Percentiles rank a stretch among this genome's conserved stretches.
Evolutionary conservation across 2,888 invertebrate species (phyloP).

Genomic region (Ophioninae sp.): DNA sequence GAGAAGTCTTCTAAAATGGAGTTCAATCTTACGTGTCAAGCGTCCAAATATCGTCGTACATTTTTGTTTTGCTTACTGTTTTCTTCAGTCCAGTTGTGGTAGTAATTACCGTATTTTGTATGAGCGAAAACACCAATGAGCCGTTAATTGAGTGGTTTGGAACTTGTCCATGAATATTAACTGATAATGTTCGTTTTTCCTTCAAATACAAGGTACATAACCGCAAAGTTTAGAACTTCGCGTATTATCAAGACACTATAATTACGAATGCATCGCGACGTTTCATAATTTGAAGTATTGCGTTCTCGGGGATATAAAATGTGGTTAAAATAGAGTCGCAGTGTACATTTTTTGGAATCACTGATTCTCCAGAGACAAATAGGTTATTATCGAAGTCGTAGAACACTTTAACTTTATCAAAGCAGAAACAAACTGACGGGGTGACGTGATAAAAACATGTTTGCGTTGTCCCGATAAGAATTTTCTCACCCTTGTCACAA

Average conservation of each 20-base stretch:
- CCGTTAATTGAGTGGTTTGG: not conserved
- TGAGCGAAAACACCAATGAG: not conserved
- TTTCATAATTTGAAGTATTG: not conserved
- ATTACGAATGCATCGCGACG: not conserved
- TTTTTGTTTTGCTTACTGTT: not conserved
- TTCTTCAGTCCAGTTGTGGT: not conserved
- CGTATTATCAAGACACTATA: not conserved
- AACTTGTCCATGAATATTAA: slow-evolving; percentile 15
- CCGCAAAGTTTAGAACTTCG: slow-evolving; percentile 5
- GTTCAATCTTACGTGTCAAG: slow-evolving; percentile 44
- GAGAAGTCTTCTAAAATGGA: slow-evolving; percentile 7
- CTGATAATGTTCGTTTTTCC: slow-evolving; percentile 1
- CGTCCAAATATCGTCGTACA: slow-evolving; percentile 24
- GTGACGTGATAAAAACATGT: too few relatives aligned
- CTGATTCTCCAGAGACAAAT: too few relatives aligned
- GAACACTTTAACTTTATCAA: too few relatives aligned
- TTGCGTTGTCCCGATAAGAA: too few relatives aligned
- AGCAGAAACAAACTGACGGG: too few relatives aligned
- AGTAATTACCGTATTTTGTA: not conserved
- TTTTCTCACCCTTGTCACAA: too few relatives aligned
- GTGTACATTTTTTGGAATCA: too few relatives aligned
- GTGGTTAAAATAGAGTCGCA: not conserved
- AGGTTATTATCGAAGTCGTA: too few relatives aligned
- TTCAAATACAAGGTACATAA: slow-evolving; percentile 44
- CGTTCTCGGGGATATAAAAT: not conserved